Evolutionary conservation across 1,140 invertebrate genomes (phyloP).

Genomic region (Euura saliciscinereae): DNA sequence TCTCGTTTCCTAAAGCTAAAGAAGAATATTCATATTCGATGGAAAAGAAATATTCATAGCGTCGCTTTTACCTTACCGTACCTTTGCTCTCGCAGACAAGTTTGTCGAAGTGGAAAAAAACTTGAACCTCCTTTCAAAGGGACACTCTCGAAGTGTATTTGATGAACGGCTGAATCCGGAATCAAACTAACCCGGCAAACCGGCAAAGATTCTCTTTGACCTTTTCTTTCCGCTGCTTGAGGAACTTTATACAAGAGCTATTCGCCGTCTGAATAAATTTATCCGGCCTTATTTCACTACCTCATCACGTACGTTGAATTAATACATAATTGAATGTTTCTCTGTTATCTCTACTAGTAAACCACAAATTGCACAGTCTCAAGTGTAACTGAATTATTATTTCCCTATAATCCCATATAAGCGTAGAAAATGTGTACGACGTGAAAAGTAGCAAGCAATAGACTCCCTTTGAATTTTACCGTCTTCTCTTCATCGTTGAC

Average conservation of each 20-base stretch:
- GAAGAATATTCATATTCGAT: neutral
- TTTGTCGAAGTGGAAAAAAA: slow-evolving; percentile 18
- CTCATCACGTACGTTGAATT: too few relatives aligned
- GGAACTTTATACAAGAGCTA: neutral
- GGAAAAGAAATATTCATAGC: neutral
- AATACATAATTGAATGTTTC: too few relatives aligned
- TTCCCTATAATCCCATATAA: too few relatives aligned
- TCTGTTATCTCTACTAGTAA: too few relatives aligned
- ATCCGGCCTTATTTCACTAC: too few relatives aligned
- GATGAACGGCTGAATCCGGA: neutral
- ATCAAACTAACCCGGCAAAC: neutral
- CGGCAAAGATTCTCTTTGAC: neutral
- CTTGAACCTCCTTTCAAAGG: slow-evolving; percentile 20
- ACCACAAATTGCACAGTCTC: too few relatives aligned
- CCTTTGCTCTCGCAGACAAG: neutral
- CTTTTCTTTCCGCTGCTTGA: neutral
- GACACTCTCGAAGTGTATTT: neutral
- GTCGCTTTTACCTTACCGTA: neutral
- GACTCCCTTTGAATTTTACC: neutral
- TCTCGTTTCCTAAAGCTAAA: too few relatives aligned
- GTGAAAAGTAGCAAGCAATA: too few relatives aligned
- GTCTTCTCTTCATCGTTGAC: neutral
- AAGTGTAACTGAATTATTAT: too few relatives aligned
- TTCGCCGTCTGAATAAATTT: too few relatives aligned
- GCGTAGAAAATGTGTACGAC: too few relatives aligned